A percentile compares a stretch with the other conserved stretches of the same genome.
These are phyloP conservation scores for Microdon myrmicae DNA, from an alignment of 2,888 invertebrate genomes.

Conservation along the genomic window DNA sequence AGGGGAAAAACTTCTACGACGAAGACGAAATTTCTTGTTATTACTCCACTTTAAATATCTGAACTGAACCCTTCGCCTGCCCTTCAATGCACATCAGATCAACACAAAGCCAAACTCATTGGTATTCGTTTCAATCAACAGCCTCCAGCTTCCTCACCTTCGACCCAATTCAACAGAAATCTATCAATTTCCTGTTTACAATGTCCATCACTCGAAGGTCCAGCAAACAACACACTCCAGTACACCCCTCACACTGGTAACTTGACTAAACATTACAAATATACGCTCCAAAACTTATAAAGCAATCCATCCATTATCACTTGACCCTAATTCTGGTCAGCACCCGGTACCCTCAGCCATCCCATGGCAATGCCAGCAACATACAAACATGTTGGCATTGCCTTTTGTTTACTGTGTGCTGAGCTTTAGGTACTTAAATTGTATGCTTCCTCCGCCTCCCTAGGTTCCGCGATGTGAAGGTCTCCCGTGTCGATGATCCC, in stretches of 20 bases:
- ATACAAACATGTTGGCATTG: background rate
- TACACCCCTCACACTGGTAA: background rate
- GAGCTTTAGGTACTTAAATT: conserved; percentile 13
- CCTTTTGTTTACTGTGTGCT: conserved; percentile 5
- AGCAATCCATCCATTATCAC: conserved; percentile 13
- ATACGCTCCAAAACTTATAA: conserved; percentile 5
- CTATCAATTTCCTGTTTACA: no score
- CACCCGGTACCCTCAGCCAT: conserved; percentile 3
- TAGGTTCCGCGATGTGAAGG: conserved; percentile 42
- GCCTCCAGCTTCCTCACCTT: no score
- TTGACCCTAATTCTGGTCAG: conserved; percentile 27
- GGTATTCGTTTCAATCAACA: no score
- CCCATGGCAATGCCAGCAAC: conserved; percentile 8
- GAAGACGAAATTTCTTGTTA: no score
- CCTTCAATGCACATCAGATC: no score
- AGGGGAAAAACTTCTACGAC: no score
- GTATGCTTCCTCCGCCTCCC: conserved; percentile 36
- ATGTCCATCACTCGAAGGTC: no score
- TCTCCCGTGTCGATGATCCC: conserved; percentile 45
- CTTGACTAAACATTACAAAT: conserved; percentile 1
- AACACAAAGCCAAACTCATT: no score
- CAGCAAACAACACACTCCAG: no score
- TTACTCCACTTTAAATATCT: no score
- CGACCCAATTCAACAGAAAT: no score
- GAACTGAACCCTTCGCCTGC: no score